Percentiles rank a stretch among this genome's conserved stretches.
Conservation (phyloP, 2,797 vertebrate species). For the Tragelaphus oryx region DNA sequence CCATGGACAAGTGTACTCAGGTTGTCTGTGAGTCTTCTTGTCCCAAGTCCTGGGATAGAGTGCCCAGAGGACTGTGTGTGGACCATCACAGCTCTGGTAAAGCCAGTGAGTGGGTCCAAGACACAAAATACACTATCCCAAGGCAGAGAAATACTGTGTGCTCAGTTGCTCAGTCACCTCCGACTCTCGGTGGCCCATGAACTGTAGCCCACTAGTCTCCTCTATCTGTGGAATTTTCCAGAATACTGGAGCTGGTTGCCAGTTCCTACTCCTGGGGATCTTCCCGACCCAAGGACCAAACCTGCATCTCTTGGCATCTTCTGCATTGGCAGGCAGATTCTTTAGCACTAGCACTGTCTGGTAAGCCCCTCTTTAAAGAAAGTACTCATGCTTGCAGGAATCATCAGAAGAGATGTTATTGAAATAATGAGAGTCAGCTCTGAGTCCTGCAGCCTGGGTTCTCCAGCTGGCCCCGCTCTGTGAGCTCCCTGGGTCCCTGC, state of each 20-base stretch:
- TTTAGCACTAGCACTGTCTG: background rate
- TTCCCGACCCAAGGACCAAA: background rate
- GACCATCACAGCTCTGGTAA: too few species aligned
- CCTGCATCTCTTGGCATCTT: background rate
- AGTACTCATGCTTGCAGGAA: rapidly evolving
- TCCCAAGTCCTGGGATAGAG: background rate
- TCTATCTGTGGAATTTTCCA: background rate
- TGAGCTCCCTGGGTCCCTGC: background rate
- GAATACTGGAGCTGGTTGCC: background rate
- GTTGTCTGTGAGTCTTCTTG: background rate
- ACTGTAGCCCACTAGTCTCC: background rate
- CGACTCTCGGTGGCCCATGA: background rate
- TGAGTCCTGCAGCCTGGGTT: rapidly evolving
- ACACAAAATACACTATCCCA: background rate
- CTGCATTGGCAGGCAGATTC: background rate
- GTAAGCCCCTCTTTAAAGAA: background rate
- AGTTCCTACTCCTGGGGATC: background rate
- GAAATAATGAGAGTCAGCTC: background rate
- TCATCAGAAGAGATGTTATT: rapidly evolving
- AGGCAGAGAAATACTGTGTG: rapidly evolving
- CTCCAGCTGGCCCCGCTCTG: rapidly evolving
- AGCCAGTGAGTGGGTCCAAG: background rate
- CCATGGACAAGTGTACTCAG: too few species aligned
- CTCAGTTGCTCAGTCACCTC: background rate
- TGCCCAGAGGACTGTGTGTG: rapidly evolving